Percentiles rank a stretch among this genome's conserved stretches.
phyloP scores from a whole-genome alignment of 2,797 vertebrate species.

The Perodicticus potto region DNA sequence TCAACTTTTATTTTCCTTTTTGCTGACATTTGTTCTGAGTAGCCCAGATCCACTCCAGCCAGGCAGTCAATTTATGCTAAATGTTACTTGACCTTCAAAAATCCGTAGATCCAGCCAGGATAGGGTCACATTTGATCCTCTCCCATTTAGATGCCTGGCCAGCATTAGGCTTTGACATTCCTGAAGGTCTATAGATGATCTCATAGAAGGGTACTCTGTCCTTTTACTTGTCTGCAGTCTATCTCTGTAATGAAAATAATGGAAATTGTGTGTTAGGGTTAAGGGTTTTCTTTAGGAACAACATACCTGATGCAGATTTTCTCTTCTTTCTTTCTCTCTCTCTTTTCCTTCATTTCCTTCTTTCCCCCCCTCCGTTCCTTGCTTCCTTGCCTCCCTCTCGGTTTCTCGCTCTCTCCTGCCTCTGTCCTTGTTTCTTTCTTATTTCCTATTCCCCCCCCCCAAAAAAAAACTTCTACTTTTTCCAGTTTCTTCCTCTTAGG shows the following conservation, averaged over 20 bases:
- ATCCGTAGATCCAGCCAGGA: slow-evolving; percentile 57
- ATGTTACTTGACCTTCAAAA: slow-evolving; percentile 77
- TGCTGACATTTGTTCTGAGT: slow-evolving; percentile 62
- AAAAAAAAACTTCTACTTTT: not conserved
- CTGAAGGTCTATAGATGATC: slow-evolving; percentile 43
- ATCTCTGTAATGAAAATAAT: slow-evolving; percentile 26
- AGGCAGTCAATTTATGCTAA: slow-evolving; percentile 43
- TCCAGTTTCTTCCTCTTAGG: not conserved
- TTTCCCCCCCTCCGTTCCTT: no score
- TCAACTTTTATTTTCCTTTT: not conserved
- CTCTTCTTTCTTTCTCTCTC: no score
- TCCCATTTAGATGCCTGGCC: slow-evolving; percentile 59
- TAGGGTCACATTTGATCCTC: slow-evolving; percentile 55
- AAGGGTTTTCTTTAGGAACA: slow-evolving; percentile 41
- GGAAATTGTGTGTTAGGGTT: not conserved
- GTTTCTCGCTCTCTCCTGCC: rapidly evolving
- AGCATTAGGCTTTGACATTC: slow-evolving; percentile 33
- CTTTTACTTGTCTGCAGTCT: slow-evolving; percentile 20
- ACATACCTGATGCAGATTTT: not conserved
- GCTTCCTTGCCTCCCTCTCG: no score
- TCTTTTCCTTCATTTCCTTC: rapidly evolving
- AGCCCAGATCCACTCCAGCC: slow-evolving; percentile 2
- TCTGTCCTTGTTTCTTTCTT: no score
- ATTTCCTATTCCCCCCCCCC: not conserved
- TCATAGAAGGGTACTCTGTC: not conserved